These are phyloP conservation scores for Solen grandis DNA, from an alignment of 1,140 invertebrate genomes.

Conservation along the genomic window DNA sequence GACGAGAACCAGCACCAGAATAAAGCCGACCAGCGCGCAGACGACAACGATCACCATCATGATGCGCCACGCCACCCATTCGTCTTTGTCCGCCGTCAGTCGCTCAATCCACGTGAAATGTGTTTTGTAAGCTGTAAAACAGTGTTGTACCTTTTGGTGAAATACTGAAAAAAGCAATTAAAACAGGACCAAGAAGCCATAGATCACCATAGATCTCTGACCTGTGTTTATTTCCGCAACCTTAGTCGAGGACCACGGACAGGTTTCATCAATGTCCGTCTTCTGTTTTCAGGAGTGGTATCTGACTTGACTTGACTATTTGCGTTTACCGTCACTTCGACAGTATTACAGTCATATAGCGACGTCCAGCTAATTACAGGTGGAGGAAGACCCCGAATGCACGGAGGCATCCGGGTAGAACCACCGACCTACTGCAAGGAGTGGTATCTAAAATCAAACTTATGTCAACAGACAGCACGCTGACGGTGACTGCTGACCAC, in stretches of 20 bases:
- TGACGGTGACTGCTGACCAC: too few species aligned
- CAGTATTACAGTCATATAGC: too few species aligned
- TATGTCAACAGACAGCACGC: too few species aligned
- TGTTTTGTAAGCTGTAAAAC: constrained; percentile 4
- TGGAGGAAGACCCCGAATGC: too few species aligned
- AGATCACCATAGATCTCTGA: neutral
- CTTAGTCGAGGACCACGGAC: neutral
- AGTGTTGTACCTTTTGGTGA: neutral
- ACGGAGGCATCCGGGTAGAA: too few species aligned
- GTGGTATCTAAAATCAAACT: too few species aligned
- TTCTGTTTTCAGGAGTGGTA: neutral
- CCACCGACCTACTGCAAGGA: too few species aligned
- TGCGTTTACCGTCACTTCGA: too few species aligned
- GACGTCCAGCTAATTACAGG: too few species aligned
- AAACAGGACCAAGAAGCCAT: neutral
- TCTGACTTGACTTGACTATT: too few species aligned
- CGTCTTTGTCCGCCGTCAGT: constrained; percentile 14
- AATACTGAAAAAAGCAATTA: neutral
- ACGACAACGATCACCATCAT: constrained; percentile 28
- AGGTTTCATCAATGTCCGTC: neutral
- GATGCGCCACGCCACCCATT: constrained; percentile 27
- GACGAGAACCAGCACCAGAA: constrained; percentile 33
- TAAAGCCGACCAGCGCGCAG: neutral
- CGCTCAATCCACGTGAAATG: constrained; percentile 38
- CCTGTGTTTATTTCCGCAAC: neutral